Conservation (phyloP, 2,888 invertebrate species). For the Epinotia demarniana region DNA sequence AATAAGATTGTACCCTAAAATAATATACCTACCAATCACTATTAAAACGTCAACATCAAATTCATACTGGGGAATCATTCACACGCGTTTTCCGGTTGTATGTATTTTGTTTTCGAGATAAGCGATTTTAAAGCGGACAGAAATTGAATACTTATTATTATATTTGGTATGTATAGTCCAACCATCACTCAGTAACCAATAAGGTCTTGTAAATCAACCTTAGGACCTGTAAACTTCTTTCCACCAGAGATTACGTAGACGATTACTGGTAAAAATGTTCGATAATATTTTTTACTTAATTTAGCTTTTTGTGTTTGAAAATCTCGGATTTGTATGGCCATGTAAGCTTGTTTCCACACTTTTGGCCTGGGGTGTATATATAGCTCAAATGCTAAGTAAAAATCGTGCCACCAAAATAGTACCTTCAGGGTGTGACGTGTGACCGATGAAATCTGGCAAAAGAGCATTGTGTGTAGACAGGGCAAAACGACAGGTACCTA, state of each 20-base stretch:
- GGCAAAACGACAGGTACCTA: not conserved
- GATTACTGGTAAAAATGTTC: too few species aligned
- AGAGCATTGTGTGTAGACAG: not conserved
- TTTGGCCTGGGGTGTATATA: too few species aligned
- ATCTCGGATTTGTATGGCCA: too few species aligned
- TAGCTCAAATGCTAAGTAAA: not conserved
- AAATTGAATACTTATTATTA: not conserved
- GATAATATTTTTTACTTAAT: too few species aligned
- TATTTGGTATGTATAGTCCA: not conserved
- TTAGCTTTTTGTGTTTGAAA: too few species aligned
- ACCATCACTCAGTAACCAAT: not conserved
- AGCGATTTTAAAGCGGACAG: not conserved
- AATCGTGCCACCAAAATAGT: not conserved
- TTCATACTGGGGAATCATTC: not conserved
- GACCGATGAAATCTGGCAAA: not conserved
- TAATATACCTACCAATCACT: not conserved
- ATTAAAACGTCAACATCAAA: not conserved
- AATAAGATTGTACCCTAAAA: conserved; percentile 1
- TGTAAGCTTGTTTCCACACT: too few species aligned
- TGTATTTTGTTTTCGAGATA: not conserved
- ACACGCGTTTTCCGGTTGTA: not conserved
- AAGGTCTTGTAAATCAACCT: not conserved
- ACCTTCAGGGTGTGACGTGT: not conserved
- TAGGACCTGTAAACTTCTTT: not conserved
- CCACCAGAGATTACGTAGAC: not conserved